These are phyloP conservation scores for Platichthys flesus DNA, from an alignment of 2,113 vertebrate genomes.

Conservation along the genomic window DNA sequence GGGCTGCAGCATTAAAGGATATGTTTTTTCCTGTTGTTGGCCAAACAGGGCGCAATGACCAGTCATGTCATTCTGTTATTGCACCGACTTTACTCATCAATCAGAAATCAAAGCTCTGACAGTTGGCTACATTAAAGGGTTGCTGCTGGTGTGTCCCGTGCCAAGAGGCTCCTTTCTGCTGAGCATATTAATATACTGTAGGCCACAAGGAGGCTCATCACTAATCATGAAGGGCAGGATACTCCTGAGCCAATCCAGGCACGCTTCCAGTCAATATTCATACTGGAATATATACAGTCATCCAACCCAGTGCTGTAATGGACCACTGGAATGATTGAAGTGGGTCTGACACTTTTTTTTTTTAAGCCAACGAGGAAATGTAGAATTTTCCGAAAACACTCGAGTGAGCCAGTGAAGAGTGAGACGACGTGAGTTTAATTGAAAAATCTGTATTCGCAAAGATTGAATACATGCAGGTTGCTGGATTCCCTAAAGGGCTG, in stretches of 20 bases:
- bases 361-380: constrained; percentile 21
- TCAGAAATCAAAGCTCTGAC: constrained; percentile 76
- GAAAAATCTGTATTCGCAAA: not conserved
- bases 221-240: constrained; percentile 55
- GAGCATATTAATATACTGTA: constrained; percentile 69
- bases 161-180: constrained; percentile 71
- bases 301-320: constrained; percentile 41
- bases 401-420: not conserved
- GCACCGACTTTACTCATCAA: constrained; percentile 74
- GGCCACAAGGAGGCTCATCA: constrained; percentile 60
- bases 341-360: constrained; percentile 2
- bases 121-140: constrained; percentile 71
- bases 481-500: not conserved
- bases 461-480: not conserved
- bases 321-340: constrained; percentile 46
- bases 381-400: constrained; percentile 6
- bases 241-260: constrained; percentile 48
- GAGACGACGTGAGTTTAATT: not conserved
- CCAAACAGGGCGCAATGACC: constrained; percentile 47
- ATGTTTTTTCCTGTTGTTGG: constrained; percentile 52
- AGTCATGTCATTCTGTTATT: constrained; percentile 57
- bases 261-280: constrained; percentile 44
- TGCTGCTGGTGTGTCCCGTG: constrained; percentile 60
- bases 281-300: constrained; percentile 50
- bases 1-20: constrained; percentile 23